Base-by-base conservation (phyloP, 2,888 invertebrate genomes). In the Xylophagus ater region DNA sequence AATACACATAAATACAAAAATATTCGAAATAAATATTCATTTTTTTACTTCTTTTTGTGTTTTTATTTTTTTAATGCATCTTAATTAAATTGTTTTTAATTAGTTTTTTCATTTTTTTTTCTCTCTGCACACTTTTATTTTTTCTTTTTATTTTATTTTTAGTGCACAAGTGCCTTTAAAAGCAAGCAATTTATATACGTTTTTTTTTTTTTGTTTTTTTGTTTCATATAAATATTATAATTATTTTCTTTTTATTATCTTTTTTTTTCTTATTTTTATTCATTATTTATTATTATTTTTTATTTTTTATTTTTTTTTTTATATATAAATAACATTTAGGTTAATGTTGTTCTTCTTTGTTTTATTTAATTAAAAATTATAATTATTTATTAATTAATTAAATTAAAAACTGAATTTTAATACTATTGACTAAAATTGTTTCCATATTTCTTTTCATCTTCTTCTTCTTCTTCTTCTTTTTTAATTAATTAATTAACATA, bases 251-350 rank as follows among this genome's bases (percentile, higher is more conserved):
- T 28, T 31, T 37, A 31, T 28, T 23, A 30, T 37, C 30, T 31
- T 37, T 31, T 37, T 29, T 29, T 29, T 36, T 29, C 29, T 29
- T 29, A 13, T 34, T 37, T 37, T 37, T 31, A 31, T 37, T 30
- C 37, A 31, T 37, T 37, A 37, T 37, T 31, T 37, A 37, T 37
- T 31, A 37, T 31, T 37, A 37, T 31, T 28, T 37, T 30, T 31
- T 12, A 21, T 37, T n/a, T 24, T 24, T 37, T 37, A 37, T 13
- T 17, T 18, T 37, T 29, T n/a, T 7, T 15, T 37, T 24, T 23
- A 21, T 37, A 23, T 31, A 31, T 37, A 37, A 31, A 37, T 37
- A 37, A 37, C 37, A 31, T 37, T 31, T 24, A 37, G 31, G 30
- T 37, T 34, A 21, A 37, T 31, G 24, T 37, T 20, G 24, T 37